Conservation (phyloP, 1,140 invertebrate genomes). For the Cyrtorhinus lividipennis region DNA sequence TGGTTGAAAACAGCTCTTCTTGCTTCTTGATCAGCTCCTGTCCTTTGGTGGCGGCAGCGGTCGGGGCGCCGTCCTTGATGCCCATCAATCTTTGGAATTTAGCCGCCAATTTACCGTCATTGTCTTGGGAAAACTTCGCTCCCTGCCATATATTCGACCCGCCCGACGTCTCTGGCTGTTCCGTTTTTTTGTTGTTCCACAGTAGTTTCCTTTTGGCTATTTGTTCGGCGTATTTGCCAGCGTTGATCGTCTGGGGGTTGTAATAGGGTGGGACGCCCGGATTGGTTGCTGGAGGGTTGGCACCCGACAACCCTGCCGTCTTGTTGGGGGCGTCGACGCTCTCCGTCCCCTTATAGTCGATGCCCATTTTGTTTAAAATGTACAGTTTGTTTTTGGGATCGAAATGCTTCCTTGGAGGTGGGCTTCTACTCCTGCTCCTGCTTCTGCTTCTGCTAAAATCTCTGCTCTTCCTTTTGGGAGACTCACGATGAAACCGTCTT, state of each 20-base stretch:
- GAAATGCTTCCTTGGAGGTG: background rate
- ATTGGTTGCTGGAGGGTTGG: background rate
- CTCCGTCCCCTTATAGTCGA: slow-evolving; percentile 1
- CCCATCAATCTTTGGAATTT: slow-evolving; percentile 95
- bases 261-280: slow-evolving; percentile 46
- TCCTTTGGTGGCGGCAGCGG: background rate
- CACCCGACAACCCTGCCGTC: background rate
- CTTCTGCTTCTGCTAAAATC: background rate
- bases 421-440: background rate
- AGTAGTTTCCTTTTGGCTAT: slow-evolving; percentile 55
- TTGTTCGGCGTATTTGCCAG: slow-evolving; percentile 72
- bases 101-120: slow-evolving; percentile 78
- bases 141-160: slow-evolving; percentile 55
- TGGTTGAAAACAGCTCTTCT: slow-evolving; percentile 76
- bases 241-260: slow-evolving; percentile 61
- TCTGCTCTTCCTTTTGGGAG: background rate
- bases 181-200: slow-evolving; percentile 28
- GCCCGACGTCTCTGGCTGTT: slow-evolving; percentile 26
- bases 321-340: background rate
- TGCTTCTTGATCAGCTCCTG: slow-evolving; percentile 52
- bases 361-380: background rate
- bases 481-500: background rate
- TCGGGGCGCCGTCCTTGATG: slow-evolving; percentile 46
- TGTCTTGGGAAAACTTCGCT: slow-evolving; percentile 71
- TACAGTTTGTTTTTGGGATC: slow-evolving; percentile 1